Evolutionary conservation across 1,140 invertebrate species (phyloP).

Genomic region (Drosophila mauritiana): DNA sequence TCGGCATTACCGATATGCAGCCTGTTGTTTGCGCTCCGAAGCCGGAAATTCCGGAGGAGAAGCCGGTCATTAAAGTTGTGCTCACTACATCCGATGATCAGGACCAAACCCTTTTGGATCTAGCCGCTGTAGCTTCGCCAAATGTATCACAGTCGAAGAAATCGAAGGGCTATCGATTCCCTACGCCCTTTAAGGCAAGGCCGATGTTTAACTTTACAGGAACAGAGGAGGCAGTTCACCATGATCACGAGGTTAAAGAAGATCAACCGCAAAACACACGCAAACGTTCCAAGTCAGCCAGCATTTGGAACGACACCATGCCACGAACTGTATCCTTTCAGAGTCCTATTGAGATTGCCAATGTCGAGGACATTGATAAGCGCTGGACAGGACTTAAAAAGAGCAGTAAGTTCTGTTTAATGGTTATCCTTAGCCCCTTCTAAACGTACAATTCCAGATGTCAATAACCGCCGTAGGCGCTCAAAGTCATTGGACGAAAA

Average conservation of each 20-base stretch:
- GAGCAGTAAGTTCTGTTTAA: constrained; percentile 40
- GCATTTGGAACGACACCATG: constrained; percentile 12
- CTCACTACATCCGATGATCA: constrained; percentile 30
- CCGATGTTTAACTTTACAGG: constrained; percentile 1
- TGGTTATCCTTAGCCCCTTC: not conserved
- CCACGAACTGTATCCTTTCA: constrained; percentile 57
- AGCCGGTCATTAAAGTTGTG: constrained; percentile 38
- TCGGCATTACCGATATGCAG: constrained; percentile 3
- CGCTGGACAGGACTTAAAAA: constrained; percentile 31
- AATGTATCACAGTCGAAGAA: not conserved
- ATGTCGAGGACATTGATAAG: constrained; percentile 42
- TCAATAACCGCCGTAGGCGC: constrained; percentile 66
- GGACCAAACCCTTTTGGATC: constrained; percentile 22
- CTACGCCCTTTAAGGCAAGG: constrained; percentile 46
- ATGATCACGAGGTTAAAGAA: not conserved
- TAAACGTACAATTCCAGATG: constrained; percentile 35
- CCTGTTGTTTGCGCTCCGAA: constrained; percentile 9
- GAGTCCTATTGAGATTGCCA: constrained; percentile 55
- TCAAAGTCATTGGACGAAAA: constrained; percentile 64
- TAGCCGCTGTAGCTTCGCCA: not conserved
- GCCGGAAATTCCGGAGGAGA: not conserved
- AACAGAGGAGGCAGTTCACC: not conserved
- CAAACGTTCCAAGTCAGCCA: constrained; percentile 62
- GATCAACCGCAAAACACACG: not conserved
- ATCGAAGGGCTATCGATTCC: constrained; percentile 37